Evolutionary conservation across 30 jellyfish, hydroid and myxozoan species (phyloP).

Genomic region (Hydractinia echinata): DNA sequence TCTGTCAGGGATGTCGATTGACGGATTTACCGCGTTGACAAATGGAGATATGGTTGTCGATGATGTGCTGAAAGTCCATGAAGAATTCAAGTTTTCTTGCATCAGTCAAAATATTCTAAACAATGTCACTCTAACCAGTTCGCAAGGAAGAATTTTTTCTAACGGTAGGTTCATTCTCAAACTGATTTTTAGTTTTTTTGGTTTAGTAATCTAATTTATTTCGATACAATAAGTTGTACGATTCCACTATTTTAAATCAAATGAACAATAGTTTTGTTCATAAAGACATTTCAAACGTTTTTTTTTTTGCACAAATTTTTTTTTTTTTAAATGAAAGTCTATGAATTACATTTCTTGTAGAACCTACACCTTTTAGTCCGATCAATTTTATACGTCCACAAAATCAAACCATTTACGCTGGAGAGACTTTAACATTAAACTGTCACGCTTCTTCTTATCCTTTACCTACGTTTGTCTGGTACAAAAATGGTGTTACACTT

Average conservation of each 20-base stretch:
- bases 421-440: conserved; percentile 35
- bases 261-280: too few relatives aligned
- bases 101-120: conserved; percentile 38
- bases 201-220: too few relatives aligned
- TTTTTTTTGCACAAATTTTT: not conserved
- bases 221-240: too few relatives aligned
- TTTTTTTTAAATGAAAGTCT: not conserved
- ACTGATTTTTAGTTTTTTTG: not conserved
- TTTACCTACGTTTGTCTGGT: conserved; percentile 50
- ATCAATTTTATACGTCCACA: conserved; percentile 32
- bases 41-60: conserved; percentile 53
- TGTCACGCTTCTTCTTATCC: conserved; percentile 52
- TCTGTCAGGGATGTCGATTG: conserved; percentile 38
- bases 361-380: conserved; percentile 15
- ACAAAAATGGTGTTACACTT: conserved; percentile 52
- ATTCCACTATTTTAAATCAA: too few relatives aligned
- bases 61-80: conserved; percentile 43
- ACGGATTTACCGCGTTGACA: conserved; percentile 51
- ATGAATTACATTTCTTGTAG: conserved; percentile 13
- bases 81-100: conserved; percentile 55
- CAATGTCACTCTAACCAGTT: conserved; percentile 44
- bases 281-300: too few relatives aligned
- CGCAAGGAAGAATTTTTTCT: conserved; percentile 56
- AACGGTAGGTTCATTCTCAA: conserved; percentile 34
- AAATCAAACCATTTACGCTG: conserved; percentile 29